Evolutionary conservation across 2,113 vertebrate species (phyloP).

Genomic region (Dasyurus viverrinus): DNA sequence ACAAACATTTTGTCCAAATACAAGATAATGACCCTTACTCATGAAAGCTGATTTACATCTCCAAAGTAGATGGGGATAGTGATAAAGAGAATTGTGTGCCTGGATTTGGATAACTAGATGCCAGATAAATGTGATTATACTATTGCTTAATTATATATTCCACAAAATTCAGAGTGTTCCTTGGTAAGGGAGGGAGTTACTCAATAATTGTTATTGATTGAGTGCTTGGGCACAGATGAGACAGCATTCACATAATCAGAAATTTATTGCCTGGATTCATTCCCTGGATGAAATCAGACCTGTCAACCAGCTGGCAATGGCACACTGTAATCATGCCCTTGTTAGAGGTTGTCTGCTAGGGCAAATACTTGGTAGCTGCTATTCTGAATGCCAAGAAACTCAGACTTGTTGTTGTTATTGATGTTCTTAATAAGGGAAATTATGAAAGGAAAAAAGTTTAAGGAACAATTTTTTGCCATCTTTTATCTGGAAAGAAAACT

Average conservation of each 20-base stretch:
- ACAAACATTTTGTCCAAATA: not conserved
- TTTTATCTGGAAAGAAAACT: not conserved
- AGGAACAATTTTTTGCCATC: not conserved
- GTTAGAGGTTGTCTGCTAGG: not conserved
- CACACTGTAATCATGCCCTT: not conserved
- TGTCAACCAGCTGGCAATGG: not conserved
- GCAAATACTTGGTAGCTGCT: not conserved
- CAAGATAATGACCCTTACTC: not conserved
- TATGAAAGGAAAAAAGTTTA: not conserved
- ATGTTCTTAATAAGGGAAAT: no score
- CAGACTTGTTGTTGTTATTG: no score
- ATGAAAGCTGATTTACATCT: not conserved
- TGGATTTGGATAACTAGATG: not conserved
- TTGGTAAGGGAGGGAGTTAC: not conserved
- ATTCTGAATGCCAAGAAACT: not conserved
- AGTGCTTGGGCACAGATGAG: not conserved
- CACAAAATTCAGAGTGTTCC: not conserved
- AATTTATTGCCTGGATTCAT: constrained; percentile 1
- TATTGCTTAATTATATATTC: not conserved
- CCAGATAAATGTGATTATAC: not conserved
- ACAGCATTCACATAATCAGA: not conserved
- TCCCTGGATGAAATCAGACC: not conserved
- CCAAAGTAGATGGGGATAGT: not conserved
- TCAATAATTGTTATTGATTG: constrained; percentile 2
- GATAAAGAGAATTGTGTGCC: not conserved